Evolutionary conservation across 92 coral and sea anemone genomes (phyloP), one percentile per base, ranked within the genome.

Genomic region (Montipora capitata): DNA sequence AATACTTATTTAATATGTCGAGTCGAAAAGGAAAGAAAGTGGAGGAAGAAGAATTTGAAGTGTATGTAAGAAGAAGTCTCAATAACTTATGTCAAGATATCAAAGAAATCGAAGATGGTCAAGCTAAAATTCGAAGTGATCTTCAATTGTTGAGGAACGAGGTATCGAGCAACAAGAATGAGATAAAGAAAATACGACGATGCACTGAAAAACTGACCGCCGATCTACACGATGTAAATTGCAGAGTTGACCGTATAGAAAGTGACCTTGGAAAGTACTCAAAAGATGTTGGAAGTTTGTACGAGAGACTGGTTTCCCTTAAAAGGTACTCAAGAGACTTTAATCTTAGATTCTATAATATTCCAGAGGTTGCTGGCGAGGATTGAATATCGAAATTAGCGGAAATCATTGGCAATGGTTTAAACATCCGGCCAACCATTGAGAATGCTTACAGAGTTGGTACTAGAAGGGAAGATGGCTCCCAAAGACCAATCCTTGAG

Each of bases 281-380:
- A 10, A 67, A 67, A 67, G 70, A 67, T 39, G 40, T 18, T 4
- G 27, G 14, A 35, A 38, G 27, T 40, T 10, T 10, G 42, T 67
- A 7, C 27, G 72, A 67, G 27, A 67, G 72, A 3, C 35, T 66
- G 64, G 64, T 58, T 58, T 58, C 64, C 64, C 64, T 58, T 5
- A 17, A 58, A 58, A 58, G 64, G 64, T 12, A 58, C 45, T 77
- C 51, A 49, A 51, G 75, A 14, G 77, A 83, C 38, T 72, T 45
- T 39, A 81, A 81, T 51, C 77, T 70, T 49, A 69, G 79, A 14
- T 82, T 82, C 49, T 82, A 71, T 70, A 82, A 70, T 66, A 82
- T 71, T 64, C 87, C 87, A 17, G 71, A 82, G 38, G 52, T 15
- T 40, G 12, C 59, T 20, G 41, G 61, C 3, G 86, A 81, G 41